These are phyloP conservation scores for Holcopasites calliopsidis DNA, from an alignment of 1,140 invertebrate genomes.

Conservation along the genomic window DNA sequence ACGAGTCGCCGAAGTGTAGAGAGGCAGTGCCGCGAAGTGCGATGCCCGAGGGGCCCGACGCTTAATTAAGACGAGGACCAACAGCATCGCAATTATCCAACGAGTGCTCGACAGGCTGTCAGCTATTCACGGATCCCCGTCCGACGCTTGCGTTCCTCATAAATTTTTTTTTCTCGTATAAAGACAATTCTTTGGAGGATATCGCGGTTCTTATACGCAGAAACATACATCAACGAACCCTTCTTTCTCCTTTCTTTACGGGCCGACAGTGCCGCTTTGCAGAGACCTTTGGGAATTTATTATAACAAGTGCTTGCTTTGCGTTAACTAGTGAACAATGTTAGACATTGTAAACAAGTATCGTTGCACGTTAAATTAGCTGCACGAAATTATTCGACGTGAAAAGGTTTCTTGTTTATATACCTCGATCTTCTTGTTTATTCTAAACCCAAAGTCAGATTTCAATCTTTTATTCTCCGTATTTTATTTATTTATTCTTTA, in stretches of 20 bases:
- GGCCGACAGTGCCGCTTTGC: not conserved
- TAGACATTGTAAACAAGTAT: not conserved
- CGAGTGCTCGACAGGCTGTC: conserved; percentile 51
- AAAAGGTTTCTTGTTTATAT: too few species aligned
- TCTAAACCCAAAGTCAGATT: conserved; percentile 19
- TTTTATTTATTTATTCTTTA: not conserved
- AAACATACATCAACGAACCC: too few species aligned
- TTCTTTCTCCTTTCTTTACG: not conserved
- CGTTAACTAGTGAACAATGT: not conserved
- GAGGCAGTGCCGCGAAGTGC: conserved; percentile 4
- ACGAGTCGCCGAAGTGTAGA: not conserved
- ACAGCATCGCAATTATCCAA: conserved; percentile 56
- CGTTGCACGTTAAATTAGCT: not conserved
- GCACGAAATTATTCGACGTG: too few species aligned
- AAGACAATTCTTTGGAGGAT: conserved; percentile 14
- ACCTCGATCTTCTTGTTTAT: too few species aligned
- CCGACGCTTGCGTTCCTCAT: conserved; percentile 16
- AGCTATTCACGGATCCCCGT: conserved; percentile 26
- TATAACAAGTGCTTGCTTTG: not conserved
- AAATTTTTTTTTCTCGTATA: conserved; percentile 5
- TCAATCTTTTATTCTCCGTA: not conserved
- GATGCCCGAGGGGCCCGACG: conserved; percentile 24
- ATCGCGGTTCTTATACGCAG: not conserved
- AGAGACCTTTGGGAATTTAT: not conserved
- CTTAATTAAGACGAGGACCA: conserved; percentile 59